Evolutionary conservation across 2,888 invertebrate species (phyloP), one percentile per base, ranked within the genome.

Genomic region (Netelia melanura): DNA sequence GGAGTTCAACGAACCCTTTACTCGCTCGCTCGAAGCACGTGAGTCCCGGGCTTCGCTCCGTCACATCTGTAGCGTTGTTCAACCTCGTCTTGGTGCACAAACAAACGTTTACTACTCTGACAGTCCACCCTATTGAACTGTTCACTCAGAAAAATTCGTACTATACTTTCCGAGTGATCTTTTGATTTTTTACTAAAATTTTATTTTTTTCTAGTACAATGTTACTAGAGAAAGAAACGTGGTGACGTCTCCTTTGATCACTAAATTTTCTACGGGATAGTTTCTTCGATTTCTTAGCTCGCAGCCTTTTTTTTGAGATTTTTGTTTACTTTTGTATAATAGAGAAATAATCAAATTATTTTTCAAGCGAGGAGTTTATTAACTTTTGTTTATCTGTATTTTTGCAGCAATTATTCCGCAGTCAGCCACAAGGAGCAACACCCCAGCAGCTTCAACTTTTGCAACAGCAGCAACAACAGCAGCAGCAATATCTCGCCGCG

Each of bases 351-450:
- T 14, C 30, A 30, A 25, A 62, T 48, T 14, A 48, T 48, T 14
- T 14, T 48, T 48, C 3, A 11, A 48, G 3, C 3, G 14, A 14
- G 2, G 25, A 72, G 1, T 1, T 5, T 61, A 61, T 25, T 72
- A 25, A 61, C 48, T 25, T 23, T 14, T 70, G 14, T 44, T 74
- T 84, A 81, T 68, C 75, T 85, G 87, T 79, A 14, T 80, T 61
- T 17, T 96, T 96, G 38, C 95, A 98, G 98, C 97, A 98, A 97
- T 94, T 98, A 91, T 98, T 98, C 95, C 96, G 98, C 93, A 97
- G 97, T 94, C 98, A 98, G 94, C 97, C 96, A 92, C 96, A 94
- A 87, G 93, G 94, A 25, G 93, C 94, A 48, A 93, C 93, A 54
- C 97, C 91, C 95, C 97, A 93, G 95, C 96, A 92, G 95, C 96